Evolutionary conservation across 2,797 vertebrate genomes (phyloP).

Genomic region (Xenentodon cancila): DNA sequence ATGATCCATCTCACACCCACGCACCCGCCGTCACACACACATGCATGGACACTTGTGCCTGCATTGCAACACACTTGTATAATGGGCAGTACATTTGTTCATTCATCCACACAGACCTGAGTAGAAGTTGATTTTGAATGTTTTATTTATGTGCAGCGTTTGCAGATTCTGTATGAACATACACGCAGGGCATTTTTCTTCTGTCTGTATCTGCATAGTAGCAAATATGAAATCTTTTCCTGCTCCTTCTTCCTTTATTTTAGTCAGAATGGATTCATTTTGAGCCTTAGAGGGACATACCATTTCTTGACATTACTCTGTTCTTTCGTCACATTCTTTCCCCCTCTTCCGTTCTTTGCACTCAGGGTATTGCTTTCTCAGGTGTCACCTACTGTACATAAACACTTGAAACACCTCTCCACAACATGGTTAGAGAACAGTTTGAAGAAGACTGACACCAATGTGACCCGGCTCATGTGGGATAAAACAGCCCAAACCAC

Average conservation of each 20-base stretch:
- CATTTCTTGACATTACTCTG: conserved; percentile 42
- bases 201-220: neutral
- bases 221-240: conserved; percentile 26
- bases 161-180: neutral
- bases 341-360: neutral
- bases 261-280: conserved; percentile 2
- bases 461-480: neutral
- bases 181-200: neutral
- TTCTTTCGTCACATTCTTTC: conserved; percentile 29
- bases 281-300: conserved; percentile 22
- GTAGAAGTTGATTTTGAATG: neutral
- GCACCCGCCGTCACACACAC: conserved; percentile 16
- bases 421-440: no score
- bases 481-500: neutral
- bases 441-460: neutral
- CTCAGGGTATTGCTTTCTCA: neutral
- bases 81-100: conserved; percentile 24
- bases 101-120: conserved; percentile 18
- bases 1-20: conserved; percentile 62
- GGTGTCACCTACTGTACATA: neutral
- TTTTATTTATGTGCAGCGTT: no score
- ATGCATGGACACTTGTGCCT: conserved; percentile 31
- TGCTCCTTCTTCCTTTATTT: conserved; percentile 10
- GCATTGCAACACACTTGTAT: conserved; percentile 2
- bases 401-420: no score